Evolutionary conservation across 1,140 invertebrate genomes (phyloP).

Genomic region (Halyomorpha halys): DNA sequence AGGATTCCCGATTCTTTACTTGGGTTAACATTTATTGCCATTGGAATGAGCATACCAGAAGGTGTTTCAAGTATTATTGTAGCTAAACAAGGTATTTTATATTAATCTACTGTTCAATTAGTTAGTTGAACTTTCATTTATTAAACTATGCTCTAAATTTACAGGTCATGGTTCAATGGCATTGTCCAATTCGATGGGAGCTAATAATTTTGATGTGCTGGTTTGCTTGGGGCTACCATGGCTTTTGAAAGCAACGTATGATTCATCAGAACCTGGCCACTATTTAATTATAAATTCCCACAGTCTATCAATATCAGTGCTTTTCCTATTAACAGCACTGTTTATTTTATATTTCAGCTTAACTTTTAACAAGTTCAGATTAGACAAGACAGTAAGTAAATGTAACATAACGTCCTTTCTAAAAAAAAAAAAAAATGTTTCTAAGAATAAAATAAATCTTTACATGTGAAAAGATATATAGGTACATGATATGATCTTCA

Average conservation of each 20-base stretch:
- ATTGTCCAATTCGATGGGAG: conserved; percentile 41
- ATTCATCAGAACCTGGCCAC: conserved; percentile 29
- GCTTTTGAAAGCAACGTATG: conserved; percentile 39
- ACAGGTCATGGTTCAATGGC: conserved; percentile 43
- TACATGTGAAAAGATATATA: too few species aligned
- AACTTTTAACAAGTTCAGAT: conserved; percentile 33
- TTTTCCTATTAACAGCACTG: conserved; percentile 34
- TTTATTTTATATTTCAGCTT: conserved; percentile 33
- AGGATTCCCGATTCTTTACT: conserved; percentile 62
- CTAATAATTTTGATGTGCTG: conserved; percentile 44
- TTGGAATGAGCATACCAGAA: conserved; percentile 77
- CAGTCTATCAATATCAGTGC: conserved; percentile 36
- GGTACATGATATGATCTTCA: too few species aligned
- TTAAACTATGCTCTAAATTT: conserved; percentile 12
- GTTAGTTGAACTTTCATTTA: background rate
- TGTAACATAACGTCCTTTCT: background rate
- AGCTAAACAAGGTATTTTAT: conserved; percentile 55
- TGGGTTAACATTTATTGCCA: conserved; percentile 74
- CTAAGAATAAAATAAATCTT: too few species aligned
- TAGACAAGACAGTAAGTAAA: conserved; percentile 30
- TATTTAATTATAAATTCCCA: conserved; percentile 33
- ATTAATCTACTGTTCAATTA: background rate
- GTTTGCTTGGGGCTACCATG: conserved; percentile 43
- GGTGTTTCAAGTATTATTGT: conserved; percentile 71
- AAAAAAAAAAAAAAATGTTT: background rate